phyloP scores from a whole-genome alignment of 2,888 invertebrate genomes.

The Pachydiplax longipennis region DNA sequence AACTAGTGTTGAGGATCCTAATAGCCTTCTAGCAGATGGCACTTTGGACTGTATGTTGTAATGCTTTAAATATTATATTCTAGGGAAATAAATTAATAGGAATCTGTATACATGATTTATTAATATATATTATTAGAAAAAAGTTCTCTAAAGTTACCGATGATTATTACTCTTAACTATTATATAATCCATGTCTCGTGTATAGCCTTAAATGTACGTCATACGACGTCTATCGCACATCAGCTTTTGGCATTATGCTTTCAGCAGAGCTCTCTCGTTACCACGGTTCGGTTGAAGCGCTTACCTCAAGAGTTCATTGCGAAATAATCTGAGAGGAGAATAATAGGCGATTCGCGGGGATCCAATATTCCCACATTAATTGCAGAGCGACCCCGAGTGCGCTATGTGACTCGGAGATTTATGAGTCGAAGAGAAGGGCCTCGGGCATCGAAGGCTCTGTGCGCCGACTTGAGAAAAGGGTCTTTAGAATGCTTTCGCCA shows the following conservation, averaged over 20 bases:
- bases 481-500: neutral
- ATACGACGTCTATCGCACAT: too few species aligned
- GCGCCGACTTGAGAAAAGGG: neutral
- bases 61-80: too few species aligned
- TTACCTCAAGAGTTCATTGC: slow-evolving; percentile 12
- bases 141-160: too few species aligned
- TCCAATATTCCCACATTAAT: slow-evolving; percentile 37
- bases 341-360: neutral
- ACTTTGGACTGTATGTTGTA: too few species aligned
- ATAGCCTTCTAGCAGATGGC: too few species aligned
- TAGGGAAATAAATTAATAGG: too few species aligned
- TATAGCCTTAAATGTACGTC: too few species aligned
- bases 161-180: too few species aligned
- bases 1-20: too few species aligned
- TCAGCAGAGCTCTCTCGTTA: neutral
- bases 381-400: neutral
- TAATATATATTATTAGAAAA: too few species aligned
- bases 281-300: slow-evolving; percentile 2
- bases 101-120: too few species aligned
- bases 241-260: neutral
- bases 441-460: neutral
- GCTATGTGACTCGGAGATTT: slow-evolving; percentile 24
- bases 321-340: neutral
- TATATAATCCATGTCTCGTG: too few species aligned
- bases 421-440: neutral